phyloP scores from a whole-genome alignment of 2,888 invertebrate species.

The Nemotelus nigrinus region DNA sequence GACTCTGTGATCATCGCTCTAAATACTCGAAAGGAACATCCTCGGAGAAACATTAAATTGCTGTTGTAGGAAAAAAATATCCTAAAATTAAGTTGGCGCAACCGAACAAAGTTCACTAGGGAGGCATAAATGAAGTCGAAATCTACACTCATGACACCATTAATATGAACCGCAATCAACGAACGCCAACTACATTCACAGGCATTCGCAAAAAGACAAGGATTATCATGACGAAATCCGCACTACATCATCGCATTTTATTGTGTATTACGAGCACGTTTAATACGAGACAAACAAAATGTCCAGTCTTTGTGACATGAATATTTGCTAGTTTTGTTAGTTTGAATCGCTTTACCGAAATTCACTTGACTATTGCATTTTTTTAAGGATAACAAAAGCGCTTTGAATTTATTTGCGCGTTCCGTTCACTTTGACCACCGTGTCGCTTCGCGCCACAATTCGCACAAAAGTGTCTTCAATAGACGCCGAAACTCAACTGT shows the following conservation, averaged over 20 bases:
- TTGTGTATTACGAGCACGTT: not conserved
- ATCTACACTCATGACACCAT: not conserved
- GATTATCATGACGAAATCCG: slow-evolving; percentile 15
- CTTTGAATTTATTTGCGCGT: too few relatives aligned
- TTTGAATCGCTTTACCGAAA: too few relatives aligned
- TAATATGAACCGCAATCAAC: not conserved
- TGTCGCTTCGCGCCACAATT: slow-evolving; percentile 35
- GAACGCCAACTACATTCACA: not conserved
- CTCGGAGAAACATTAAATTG: too few relatives aligned
- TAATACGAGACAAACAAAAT: too few relatives aligned
- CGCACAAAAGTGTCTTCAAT: slow-evolving; percentile 22
- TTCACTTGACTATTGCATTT: too few relatives aligned
- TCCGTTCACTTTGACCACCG: slow-evolving; percentile 13
- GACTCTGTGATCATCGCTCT: too few relatives aligned
- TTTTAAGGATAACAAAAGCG: too few relatives aligned
- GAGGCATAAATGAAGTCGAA: not conserved
- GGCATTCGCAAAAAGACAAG: not conserved
- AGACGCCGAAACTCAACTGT: slow-evolving; percentile 32
- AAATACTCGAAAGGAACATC: too few relatives aligned
- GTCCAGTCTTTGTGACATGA: too few relatives aligned
- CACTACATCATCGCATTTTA: slow-evolving; percentile 11
- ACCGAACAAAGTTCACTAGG: slow-evolving; percentile 7
- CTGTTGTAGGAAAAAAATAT: not conserved
- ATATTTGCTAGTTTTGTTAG: too few relatives aligned
- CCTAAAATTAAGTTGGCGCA: slow-evolving; percentile 27